Evolutionary conservation across 2,888 invertebrate species (phyloP).

Genomic region (Crocallis elinguaria): DNA sequence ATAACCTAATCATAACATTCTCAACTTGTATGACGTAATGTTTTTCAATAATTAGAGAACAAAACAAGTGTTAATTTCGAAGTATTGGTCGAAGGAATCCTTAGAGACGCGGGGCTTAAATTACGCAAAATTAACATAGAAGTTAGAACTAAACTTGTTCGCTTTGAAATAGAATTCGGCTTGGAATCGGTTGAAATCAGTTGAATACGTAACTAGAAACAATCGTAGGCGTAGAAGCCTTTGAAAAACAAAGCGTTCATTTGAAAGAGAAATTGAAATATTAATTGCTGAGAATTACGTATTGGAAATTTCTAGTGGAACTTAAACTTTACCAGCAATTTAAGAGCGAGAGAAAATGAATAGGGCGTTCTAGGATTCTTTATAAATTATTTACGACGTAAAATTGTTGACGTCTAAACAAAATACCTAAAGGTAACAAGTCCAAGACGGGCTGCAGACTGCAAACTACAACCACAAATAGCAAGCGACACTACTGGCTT

Average conservation of each 20-base stretch:
- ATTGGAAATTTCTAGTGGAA: neutral
- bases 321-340: no score
- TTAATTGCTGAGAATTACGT: neutral
- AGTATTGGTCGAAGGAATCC: conserved; percentile 8
- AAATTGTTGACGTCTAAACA: no score
- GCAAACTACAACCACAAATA: no score
- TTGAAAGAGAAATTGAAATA: conserved; percentile 3
- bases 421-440: no score
- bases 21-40: neutral
- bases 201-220: conserved; percentile 7
- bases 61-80: neutral
- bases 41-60: neutral
- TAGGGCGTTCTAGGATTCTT: no score
- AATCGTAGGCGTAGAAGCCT: conserved; percentile 12
- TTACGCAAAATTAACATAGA: conserved; percentile 12
- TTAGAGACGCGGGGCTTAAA: conserved; percentile 4
- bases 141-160: conserved; percentile 2
- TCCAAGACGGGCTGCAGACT: no score
- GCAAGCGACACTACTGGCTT: no score
- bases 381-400: no score
- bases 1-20: neutral
- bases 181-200: conserved; percentile 1
- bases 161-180: conserved; percentile 3
- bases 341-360: no score
- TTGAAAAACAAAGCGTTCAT: neutral